Evolutionary conservation across 2,888 invertebrate genomes (phyloP).

Genomic region (Synergus umbraculus): DNA sequence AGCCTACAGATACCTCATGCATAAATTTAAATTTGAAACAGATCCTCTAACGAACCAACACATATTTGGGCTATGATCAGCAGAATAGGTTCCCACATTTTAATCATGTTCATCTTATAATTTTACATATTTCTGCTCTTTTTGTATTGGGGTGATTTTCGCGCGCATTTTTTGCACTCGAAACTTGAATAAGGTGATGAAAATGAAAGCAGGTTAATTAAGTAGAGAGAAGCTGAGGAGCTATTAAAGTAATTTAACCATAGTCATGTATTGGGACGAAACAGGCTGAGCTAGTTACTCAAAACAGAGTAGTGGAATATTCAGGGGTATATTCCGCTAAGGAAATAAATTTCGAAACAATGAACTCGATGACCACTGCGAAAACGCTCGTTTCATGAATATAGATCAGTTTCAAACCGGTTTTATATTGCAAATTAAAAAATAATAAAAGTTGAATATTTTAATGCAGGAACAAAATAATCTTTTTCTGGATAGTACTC

Average conservation of each 20-base stretch:
- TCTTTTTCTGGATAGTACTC: neutral
- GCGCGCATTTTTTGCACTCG: neutral
- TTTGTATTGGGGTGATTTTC: neutral
- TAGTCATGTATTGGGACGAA: neutral
- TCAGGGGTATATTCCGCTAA: neutral
- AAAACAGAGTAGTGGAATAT: neutral
- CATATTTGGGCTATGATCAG: neutral
- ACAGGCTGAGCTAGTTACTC: neutral
- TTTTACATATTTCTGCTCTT: neutral
- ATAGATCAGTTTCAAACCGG: constrained; percentile 16
- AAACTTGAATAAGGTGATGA: neutral
- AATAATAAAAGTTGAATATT: neutral
- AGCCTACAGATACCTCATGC: neutral
- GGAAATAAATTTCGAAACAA: constrained; percentile 11
- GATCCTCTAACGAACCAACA: neutral
- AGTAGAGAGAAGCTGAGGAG: neutral
- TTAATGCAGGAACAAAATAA: neutral
- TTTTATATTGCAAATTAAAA: neutral
- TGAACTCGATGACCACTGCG: neutral
- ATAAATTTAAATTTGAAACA: neutral
- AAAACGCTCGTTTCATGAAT: constrained; percentile 23
- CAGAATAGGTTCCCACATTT: neutral
- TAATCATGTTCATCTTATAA: neutral
- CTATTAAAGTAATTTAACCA: neutral
- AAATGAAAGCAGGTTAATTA: neutral